Evolutionary conservation across 2,113 vertebrate species (phyloP).

Genomic region (Phoxinus phoxinus): DNA sequence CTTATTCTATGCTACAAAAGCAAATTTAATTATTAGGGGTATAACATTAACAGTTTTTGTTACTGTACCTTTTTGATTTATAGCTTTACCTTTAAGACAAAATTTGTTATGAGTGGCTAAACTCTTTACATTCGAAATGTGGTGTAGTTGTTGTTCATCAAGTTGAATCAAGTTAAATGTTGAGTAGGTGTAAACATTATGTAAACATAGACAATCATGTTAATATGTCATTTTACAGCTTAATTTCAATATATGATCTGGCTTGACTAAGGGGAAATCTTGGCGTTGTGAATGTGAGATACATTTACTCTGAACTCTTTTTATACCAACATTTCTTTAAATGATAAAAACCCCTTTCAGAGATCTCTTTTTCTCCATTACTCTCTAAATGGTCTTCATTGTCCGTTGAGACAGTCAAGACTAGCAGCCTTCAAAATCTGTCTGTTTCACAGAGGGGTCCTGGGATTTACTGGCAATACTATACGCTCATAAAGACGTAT

Average conservation of each 20-base stretch:
- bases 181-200: not conserved
- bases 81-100: not conserved
- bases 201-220: not conserved
- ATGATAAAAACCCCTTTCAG: not conserved
- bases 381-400: conserved; percentile 34
- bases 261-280: not conserved
- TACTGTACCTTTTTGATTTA: not conserved
- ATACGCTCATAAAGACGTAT: conserved; percentile 39
- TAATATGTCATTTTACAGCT: not conserved
- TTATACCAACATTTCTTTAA: not conserved
- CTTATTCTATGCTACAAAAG: too few relatives aligned
- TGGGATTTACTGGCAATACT: conserved; percentile 36
- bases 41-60: not conserved
- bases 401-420: conserved; percentile 15
- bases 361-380: conserved; percentile 16
- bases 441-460: not conserved
- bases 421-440: not conserved
- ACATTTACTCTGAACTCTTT: not conserved
- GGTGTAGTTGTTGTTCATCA: not conserved
- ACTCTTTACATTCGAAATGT: not conserved
- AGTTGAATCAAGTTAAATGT: not conserved
- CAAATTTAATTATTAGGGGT: too few relatives aligned
- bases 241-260: not conserved
- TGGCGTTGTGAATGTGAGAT: not conserved
- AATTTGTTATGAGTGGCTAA: not conserved